These are phyloP conservation scores for Pristionchus fissidentatus DNA, from an alignment of 2,888 invertebrate genomes.

Conservation along the genomic window DNA sequence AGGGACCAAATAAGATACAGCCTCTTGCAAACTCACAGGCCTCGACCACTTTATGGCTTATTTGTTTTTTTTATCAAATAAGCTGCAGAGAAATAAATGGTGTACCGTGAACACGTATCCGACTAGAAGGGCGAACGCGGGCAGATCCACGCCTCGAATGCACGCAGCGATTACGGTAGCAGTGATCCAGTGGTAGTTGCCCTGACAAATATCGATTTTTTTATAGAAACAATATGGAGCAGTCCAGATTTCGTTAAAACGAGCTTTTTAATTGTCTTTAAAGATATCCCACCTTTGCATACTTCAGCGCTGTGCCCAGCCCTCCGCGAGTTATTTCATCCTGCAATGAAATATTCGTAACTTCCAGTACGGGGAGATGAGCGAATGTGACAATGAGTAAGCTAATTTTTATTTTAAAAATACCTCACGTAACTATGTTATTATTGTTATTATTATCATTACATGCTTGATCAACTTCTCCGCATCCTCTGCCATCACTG, in stretches of 20 bases:
- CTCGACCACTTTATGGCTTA: too few relatives aligned
- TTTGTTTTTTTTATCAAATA: too few relatives aligned
- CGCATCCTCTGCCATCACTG: slow-evolving; percentile 60
- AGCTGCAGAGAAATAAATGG: too few relatives aligned
- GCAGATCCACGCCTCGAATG: slow-evolving; percentile 77
- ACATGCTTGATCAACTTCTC: slow-evolving; percentile 56
- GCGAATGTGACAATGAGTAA: not conserved
- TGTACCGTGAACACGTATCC: slow-evolving; percentile 59
- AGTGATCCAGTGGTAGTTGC: slow-evolving; percentile 60
- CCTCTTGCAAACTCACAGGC: too few relatives aligned
- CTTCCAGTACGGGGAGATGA: too few relatives aligned
- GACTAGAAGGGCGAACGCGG: slow-evolving; percentile 77
- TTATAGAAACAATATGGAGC: not conserved
- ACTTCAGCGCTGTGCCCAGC: slow-evolving; percentile 50
- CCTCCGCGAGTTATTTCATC: not conserved
- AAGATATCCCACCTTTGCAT: slow-evolving; percentile 29
- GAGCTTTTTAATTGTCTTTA: too few relatives aligned
- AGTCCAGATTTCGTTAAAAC: too few relatives aligned
- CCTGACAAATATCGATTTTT: slow-evolving; percentile 39
- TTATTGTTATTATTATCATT: not conserved
- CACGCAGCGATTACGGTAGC: slow-evolving; percentile 61
- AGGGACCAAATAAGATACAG: too few relatives aligned
- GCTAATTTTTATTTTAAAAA: not conserved
- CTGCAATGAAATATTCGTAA: not conserved
- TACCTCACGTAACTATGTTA: not conserved